Base-by-base conservation (phyloP, 1,140 invertebrate genomes). In the Drosophila simulans region DNA sequence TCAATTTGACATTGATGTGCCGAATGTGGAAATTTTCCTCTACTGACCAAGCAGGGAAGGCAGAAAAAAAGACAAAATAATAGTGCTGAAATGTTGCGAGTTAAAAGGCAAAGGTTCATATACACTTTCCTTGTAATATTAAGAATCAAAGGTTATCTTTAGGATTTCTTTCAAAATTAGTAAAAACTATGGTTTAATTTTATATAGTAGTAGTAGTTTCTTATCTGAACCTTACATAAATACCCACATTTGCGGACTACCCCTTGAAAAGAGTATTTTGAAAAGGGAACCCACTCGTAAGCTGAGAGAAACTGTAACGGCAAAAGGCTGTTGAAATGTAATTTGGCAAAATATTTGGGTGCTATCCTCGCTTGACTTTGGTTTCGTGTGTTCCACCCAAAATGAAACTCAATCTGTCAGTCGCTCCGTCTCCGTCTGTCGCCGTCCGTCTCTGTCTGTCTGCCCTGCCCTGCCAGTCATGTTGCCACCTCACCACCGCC, bases 1-100 rank as follows among this genome's bases (percentile, higher is more conserved):
- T 88, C 85, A 84, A 89, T 90, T 84, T 84, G 84, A 89, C 85
- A 84, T 89, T 89, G 84, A 89, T 89, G 84, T 89, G 77, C 80
- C 84, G 83, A 89, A 89, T 89, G 84, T 84, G 80, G 51, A 89
- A 90, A 84, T 84, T 89, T 70, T 76, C 66, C 79, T 71, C 77
- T 71, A 77, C 76, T 79, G 66, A 34, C 55, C 80, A 39, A 39
- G 54, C 60, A 40, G 42, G 34, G 7, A 40, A 53, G 53, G 40
- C 35, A 45, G 46, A 53, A 64, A 55, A 54, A 72, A 56, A 60
- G 56, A 35, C 12, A 64, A 51, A 65, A 68, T 52, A 68, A 68
- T 68, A 65, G 59, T 43, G 20, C 12, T 37, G 51, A n/a, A 62
- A 40, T 51, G 27, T 11, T 49, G 3, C 2, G 15, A 25, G 7